Evolutionary conservation across 2,797 vertebrate genomes (phyloP).

Genomic region (Sphenodon punctatus): DNA sequence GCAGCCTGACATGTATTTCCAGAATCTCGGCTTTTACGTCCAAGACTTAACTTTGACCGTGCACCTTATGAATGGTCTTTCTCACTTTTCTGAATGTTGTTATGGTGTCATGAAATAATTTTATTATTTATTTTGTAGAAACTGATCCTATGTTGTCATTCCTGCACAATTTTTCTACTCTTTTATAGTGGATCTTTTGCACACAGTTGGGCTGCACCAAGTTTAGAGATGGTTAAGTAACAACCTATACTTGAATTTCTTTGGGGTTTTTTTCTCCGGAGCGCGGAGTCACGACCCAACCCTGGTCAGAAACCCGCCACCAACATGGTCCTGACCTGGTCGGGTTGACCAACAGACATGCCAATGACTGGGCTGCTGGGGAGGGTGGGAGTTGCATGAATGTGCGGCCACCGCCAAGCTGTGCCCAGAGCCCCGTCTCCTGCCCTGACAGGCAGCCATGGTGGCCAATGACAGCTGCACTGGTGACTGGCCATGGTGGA

Average conservation of each 20-base stretch:
- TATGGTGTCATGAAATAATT: not conserved
- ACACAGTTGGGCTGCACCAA: not conserved
- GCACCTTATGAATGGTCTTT: no score
- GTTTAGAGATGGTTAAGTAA: not conserved
- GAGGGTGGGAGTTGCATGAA: no score
- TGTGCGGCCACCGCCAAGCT: no score
- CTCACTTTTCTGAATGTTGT: not conserved
- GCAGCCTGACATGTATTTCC: not conserved
- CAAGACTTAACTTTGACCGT: rapidly evolving
- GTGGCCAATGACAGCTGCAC: no score
- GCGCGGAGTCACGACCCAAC: no score
- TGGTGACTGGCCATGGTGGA: no score
- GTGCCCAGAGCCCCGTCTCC: no score
- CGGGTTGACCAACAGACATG: no score
- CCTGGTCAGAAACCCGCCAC: no score
- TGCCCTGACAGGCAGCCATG: no score
- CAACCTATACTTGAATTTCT: not conserved
- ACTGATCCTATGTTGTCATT: not conserved
- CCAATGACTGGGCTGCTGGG: no score
- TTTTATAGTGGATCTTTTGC: not conserved
- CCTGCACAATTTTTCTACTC: not conserved
- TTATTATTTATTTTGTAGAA: not conserved
- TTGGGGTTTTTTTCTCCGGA: not conserved
- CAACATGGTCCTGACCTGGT: no score
- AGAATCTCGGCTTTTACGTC: not conserved